Percentiles rank a stretch among this genome's conserved stretches.
Evolutionary conservation across 2,888 invertebrate genomes (phyloP).

Genomic region (Prenolepis imparis): DNA sequence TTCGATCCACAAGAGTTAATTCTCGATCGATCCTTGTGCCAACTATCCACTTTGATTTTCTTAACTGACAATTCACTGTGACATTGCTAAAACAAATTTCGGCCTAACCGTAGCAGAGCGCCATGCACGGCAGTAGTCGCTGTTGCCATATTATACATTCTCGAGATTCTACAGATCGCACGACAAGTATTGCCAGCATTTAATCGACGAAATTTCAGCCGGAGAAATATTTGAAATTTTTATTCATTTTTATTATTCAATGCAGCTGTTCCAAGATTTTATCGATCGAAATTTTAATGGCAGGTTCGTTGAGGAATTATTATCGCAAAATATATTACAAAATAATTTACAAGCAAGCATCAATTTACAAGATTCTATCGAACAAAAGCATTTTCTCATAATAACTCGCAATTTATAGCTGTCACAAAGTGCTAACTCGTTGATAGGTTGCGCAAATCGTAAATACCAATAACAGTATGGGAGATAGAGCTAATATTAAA

Average conservation of each 20-base stretch:
- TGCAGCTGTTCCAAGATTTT: neutral
- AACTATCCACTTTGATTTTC: conserved; percentile 39
- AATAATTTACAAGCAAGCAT: neutral
- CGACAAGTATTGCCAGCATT: conserved; percentile 17
- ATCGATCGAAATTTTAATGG: neutral
- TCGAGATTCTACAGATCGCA: neutral
- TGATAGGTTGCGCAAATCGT: conserved; percentile 59
- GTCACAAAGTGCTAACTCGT: conserved; percentile 42
- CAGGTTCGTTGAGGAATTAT: neutral
- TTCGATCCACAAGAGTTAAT: conserved; percentile 40
- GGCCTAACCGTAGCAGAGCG: neutral
- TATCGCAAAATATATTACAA: neutral
- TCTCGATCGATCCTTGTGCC: conserved; percentile 46
- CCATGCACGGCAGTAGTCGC: neutral
- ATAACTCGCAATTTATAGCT: conserved; percentile 57
- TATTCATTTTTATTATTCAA: neutral
- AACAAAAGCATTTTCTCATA: neutral
- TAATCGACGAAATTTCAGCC: neutral
- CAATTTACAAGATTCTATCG: neutral
- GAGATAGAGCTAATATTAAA: conserved; percentile 17
- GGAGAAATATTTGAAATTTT: neutral
- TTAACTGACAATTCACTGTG: neutral
- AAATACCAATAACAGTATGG: conserved; percentile 56
- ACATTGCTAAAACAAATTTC: neutral
- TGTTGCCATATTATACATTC: neutral